Percentiles rank a stretch among this genome's conserved stretches.
These are phyloP conservation scores for Garra rufa DNA, from an alignment of 2,113 vertebrate genomes.

Conservation along the genomic window DNA sequence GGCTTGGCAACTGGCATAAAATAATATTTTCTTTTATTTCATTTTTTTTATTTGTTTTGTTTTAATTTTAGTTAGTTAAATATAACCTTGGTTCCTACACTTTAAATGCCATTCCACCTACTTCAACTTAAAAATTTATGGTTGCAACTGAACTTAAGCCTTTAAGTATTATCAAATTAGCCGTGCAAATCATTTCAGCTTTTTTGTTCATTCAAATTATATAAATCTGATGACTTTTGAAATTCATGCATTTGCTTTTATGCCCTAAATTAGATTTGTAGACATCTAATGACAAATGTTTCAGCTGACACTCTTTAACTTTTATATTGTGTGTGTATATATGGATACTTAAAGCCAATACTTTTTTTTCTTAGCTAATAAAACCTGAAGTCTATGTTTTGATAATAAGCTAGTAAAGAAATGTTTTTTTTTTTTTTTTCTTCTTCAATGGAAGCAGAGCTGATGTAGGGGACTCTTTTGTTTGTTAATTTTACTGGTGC, in stretches of 20 bases:
- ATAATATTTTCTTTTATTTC: no score
- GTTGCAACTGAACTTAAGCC: background rate
- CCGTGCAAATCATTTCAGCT: background rate
- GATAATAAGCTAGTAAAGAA: background rate
- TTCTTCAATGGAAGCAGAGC: no score
- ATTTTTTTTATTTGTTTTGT: no score
- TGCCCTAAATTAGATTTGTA: background rate
- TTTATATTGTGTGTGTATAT: background rate
- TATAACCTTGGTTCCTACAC: background rate
- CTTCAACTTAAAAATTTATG: background rate
- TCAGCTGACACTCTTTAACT: background rate
- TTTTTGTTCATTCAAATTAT: no score
- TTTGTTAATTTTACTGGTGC: constrained; percentile 39
- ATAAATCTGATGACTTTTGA: background rate
- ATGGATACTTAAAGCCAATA: background rate
- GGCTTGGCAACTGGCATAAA: no score
- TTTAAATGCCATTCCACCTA: background rate
- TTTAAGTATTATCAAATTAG: no score
- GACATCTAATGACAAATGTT: background rate
- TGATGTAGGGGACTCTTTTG: background rate
- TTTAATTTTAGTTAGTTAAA: no score
- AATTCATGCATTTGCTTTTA: background rate
- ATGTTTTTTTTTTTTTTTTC: background rate
- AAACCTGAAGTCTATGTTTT: background rate
- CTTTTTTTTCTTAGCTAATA: background rate